A percentile compares a stretch with the other conserved stretches of the same genome.
Evolutionary conservation across 2,797 vertebrate species (phyloP).

Genomic region (Epinephelus malabaricus): DNA sequence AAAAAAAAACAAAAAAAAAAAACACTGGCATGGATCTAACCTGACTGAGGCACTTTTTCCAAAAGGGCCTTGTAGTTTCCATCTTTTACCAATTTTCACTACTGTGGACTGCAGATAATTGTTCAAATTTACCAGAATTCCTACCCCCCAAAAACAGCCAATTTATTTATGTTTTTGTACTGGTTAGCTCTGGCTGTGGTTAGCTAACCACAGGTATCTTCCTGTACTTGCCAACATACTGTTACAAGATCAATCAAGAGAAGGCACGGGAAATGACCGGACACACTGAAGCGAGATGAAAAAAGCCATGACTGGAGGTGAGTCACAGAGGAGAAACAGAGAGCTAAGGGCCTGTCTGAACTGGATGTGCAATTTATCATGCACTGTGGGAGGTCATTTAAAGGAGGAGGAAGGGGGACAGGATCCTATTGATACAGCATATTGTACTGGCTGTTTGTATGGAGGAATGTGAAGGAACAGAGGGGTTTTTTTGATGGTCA

Average conservation of each 20-base stretch:
- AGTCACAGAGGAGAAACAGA: constrained; percentile 68
- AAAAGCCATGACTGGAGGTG: constrained; percentile 61
- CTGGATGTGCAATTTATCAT: constrained; percentile 48
- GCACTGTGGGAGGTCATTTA: constrained; percentile 51
- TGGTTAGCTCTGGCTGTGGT: constrained; percentile 71
- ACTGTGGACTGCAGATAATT: constrained; percentile 57
- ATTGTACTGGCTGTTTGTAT: constrained; percentile 20
- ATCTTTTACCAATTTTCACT: constrained; percentile 77
- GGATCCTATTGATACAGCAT: constrained; percentile 34
- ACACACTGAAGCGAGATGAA: constrained; percentile 56
- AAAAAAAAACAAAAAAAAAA: constrained; percentile 54
- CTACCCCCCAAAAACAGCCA: constrained; percentile 39
- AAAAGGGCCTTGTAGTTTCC: constrained; percentile 55
- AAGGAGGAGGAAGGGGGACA: constrained; percentile 12
- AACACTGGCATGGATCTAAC: constrained; percentile 36
- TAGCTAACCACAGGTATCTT: constrained; percentile 68
- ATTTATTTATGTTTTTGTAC: constrained; percentile 61
- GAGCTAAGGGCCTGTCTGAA: constrained; percentile 37
- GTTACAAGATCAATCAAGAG: constrained; percentile 63
- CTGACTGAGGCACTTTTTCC: constrained; percentile 62
- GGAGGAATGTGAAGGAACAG: constrained; percentile 25
- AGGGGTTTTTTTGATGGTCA: neutral
- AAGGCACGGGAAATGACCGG: constrained; percentile 57
- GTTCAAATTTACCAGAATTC: constrained; percentile 66
- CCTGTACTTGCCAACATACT: constrained; percentile 61